Evolutionary conservation across 92 coral and sea anemone species (phyloP), one percentile per base, ranked within the genome.

Genomic region (Anthopleura xanthogrammica): DNA sequence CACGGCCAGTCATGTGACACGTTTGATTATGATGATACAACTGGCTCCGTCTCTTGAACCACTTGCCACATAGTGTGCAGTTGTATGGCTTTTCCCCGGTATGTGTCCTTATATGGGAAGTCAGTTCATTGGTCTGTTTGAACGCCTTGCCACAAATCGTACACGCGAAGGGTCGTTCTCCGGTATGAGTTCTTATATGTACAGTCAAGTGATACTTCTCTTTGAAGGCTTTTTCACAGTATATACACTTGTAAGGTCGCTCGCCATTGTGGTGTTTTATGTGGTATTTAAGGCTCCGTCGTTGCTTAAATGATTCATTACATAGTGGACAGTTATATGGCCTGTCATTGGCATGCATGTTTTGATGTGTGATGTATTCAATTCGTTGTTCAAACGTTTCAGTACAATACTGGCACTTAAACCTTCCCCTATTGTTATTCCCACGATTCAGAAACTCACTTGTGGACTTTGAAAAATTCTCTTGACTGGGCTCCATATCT

Each of bases 71-170:
- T 23, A 80, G 36, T 12, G 80, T 77, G 41, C 88, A 85, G 17
- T 54, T 85, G 80, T 85, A 80, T 36, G 88, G 88, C 68, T 54
- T 70, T 41, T 66, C 85, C 0, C 88, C 88, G 16, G 79, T 79
- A 64, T 85, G 88, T 8, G 82, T 82, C 52, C 88, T 70, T 62
- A 55, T 60, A 48, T 85, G 88, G 60, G 88, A 68, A 20, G 75
- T 76, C 20, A 85, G 76, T 39, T 76, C 88, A 29, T 81, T 79
- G 24, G 85, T 71, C 43, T 85, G 83, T 19, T 79, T 85, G 43
- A 85, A 85, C 22, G 88, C 77, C 83, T 85, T 85, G 52, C 79
- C 79, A 52, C 88, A 85, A 16, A 78, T 64, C 39, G 70, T 62
- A 72, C 88, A 85, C 1, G 82, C 74, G 77, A 79, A 85, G 43